A percentile compares a stretch with the other conserved stretches of the same genome.
phyloP scores from a whole-genome alignment of 2,888 invertebrate species.

The Mimas tiliae region DNA sequence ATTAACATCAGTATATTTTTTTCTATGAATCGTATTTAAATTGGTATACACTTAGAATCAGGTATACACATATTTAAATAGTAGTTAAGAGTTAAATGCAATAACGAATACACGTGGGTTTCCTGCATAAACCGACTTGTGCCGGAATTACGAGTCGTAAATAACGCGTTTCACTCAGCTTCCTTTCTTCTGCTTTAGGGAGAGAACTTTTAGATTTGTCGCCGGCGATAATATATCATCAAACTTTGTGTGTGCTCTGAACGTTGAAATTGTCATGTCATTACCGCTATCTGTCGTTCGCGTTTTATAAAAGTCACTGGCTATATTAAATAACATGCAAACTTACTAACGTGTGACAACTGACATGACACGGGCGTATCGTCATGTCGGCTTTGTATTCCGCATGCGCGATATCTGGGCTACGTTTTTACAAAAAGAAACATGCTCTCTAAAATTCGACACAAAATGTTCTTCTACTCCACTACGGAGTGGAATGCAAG shows the following conservation, averaged over 20 bases:
- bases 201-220: conserved; percentile 59
- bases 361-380: conserved; percentile 4
- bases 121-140: conserved; percentile 62
- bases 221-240: conserved; percentile 52
- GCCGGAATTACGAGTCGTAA: conserved; percentile 77
- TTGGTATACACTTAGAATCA: neutral
- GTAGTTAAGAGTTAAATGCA: neutral
- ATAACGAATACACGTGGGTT: conserved; percentile 57
- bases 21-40: neutral
- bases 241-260: conserved; percentile 41
- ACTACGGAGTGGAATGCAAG: conserved; percentile 70
- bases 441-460: conserved; percentile 50
- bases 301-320: conserved; percentile 38
- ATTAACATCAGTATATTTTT: too few species aligned
- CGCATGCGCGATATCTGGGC: conserved; percentile 35
- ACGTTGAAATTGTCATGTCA: conserved; percentile 35
- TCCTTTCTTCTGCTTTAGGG: conserved; percentile 68
- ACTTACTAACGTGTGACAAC: conserved; percentile 2
- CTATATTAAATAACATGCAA: conserved; percentile 35
- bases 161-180: conserved; percentile 72
- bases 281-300: conserved; percentile 31
- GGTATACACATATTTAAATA: neutral
- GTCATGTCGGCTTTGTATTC: conserved; percentile 28
- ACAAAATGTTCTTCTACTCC: conserved; percentile 64
- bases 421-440: conserved; percentile 42